Evolutionary conservation across 2,113 vertebrate species (phyloP).

Genomic region (Fregata magnificens): DNA sequence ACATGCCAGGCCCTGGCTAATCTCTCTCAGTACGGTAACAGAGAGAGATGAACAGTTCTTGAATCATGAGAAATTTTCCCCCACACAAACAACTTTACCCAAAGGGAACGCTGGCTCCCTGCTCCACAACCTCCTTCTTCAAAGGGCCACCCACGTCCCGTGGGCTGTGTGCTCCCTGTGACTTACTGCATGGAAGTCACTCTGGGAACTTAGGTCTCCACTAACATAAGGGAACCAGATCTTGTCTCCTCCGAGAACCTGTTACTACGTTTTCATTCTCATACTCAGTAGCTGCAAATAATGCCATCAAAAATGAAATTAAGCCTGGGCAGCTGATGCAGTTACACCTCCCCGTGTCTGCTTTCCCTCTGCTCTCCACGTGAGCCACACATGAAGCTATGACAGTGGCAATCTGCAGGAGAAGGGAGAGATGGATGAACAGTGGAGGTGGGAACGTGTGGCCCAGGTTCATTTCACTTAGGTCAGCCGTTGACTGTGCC

Average conservation of each 20-base stretch:
- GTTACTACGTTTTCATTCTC: not conserved
- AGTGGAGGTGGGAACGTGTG: not conserved
- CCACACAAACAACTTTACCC: not conserved
- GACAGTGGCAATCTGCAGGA: not conserved
- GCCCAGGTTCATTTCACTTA: not conserved
- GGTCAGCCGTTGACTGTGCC: not conserved
- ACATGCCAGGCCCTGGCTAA: not conserved
- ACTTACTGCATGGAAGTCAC: not conserved
- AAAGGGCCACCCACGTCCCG: accelerated
- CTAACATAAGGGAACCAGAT: not conserved
- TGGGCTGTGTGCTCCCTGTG: not conserved
- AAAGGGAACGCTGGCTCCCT: not conserved
- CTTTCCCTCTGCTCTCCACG: not conserved
- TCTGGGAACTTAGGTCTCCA: not conserved
- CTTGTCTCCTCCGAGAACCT: not conserved
- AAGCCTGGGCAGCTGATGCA: not conserved
- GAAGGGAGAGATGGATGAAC: not conserved
- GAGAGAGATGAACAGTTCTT: not conserved
- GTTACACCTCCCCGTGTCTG: not conserved
- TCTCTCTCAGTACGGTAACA: not conserved
- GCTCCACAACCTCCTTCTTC: not conserved
- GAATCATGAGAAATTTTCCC: not conserved
- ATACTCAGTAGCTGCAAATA: not conserved
- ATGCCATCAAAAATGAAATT: not conserved
- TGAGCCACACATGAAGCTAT: not conserved